Evolutionary conservation across 2,797 vertebrate genomes (phyloP), one percentile per base, ranked within the genome.

Genomic region (Scyliorhinus canicula): DNA sequence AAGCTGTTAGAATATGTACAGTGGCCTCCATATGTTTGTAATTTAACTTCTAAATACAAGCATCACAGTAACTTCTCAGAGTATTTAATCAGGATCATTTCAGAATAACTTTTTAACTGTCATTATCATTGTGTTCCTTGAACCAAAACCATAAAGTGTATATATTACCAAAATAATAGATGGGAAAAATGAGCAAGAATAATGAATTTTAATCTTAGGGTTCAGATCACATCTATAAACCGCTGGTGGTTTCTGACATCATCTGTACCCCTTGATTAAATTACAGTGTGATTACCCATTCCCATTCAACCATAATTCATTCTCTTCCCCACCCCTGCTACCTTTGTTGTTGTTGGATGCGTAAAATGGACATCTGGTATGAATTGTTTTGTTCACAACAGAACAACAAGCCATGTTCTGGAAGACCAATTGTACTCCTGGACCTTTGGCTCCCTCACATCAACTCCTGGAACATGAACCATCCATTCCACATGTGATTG

Each of bases 241-340:
- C 85, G 65, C 88, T 65, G 21, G 35, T 65, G 50, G 40, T 94
- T 71, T 35, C 52, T 94, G 67, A 74, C 65, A 71, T 94, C 47
- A n/a, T 94, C 67, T 50, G 12, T 28, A 74, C 67, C 93, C 67
- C 93, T 94, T 94, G 44, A 74, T 94, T 94, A 94, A 74, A 74
- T 94, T 69, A 71, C 44, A 93, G 65, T 50, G 44, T 71, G 40
- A 93, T 67, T 93, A 93, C 67, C 71, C 93, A 94, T 50, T 94
- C 67, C 50, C 67, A 55, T 52, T 52, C 28, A 71, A 74, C 69
- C 47, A 94, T 52, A 94, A 74, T 74, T 94, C 67, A 71, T 67
- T 74, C 67, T 94, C 63, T 35, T 69, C 47, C 47, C 65, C 65
- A 74, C 19, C 24, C 88, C 40, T 55, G n/a, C 44, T 90, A 90